phyloP scores from a whole-genome alignment of 2,888 invertebrate genomes.

The Acleris cristana region DNA sequence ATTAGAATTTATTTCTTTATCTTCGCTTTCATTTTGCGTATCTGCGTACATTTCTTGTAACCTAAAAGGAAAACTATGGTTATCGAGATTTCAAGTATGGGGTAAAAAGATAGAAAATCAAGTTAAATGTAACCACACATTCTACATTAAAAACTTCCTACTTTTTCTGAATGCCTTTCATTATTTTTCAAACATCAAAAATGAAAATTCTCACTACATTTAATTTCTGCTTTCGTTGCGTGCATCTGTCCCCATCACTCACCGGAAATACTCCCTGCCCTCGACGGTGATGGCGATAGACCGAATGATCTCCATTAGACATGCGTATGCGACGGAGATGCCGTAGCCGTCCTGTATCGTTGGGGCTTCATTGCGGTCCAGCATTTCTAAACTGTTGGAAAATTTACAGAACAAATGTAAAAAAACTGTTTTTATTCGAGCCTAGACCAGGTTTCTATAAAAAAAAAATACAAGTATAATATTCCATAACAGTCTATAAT shows the following conservation, averaged over 20 bases:
- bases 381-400: conserved; percentile 92
- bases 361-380: conserved; percentile 97
- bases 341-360: conserved; percentile 98
- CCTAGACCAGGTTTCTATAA: too few species aligned
- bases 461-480: too few species aligned
- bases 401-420: not conserved
- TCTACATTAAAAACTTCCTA: too few species aligned
- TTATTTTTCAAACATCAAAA: too few species aligned
- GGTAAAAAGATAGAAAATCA: too few species aligned
- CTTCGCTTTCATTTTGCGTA: conserved; percentile 64
- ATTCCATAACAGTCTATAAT: too few species aligned
- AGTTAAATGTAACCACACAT: not conserved
- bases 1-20: conserved; percentile 70
- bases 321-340: conserved; percentile 97
- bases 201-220: too few species aligned
- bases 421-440: not conserved
- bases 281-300: conserved; percentile 91
- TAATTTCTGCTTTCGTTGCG: not conserved
- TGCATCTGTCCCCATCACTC: conserved; percentile 13
- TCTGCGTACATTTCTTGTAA: conserved; percentile 75
- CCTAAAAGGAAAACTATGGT: conserved; percentile 47
- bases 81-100: not conserved
- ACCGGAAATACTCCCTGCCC: conserved; percentile 81
- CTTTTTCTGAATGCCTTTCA: too few species aligned
- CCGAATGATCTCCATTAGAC: conserved; percentile 95